phyloP scores from a whole-genome alignment of 2,113 vertebrate genomes.

The Oceanodroma tethys region DNA sequence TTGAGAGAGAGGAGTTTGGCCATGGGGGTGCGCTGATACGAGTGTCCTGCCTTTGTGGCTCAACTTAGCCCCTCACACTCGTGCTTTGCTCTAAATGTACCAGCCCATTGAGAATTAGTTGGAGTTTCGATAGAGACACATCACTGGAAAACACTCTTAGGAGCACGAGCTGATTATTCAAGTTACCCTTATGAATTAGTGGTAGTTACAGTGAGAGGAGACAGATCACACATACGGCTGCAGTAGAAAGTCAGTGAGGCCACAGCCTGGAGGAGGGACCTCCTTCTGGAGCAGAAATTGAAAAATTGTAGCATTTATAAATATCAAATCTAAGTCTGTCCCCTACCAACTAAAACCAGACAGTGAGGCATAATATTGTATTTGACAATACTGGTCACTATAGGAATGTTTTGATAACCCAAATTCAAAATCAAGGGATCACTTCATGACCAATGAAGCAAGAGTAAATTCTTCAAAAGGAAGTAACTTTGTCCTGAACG shows the following conservation, averaged over 20 bases:
- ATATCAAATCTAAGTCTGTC: not conserved
- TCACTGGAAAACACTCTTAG: not conserved
- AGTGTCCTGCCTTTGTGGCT: not conserved
- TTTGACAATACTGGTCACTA: not conserved
- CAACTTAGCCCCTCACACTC: not conserved
- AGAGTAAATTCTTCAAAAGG: not conserved
- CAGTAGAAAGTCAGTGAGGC: not conserved
- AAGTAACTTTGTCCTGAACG: not conserved
- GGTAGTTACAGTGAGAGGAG: not conserved
- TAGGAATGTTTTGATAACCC: not conserved
- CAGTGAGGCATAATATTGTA: not conserved
- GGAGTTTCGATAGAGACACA: not conserved
- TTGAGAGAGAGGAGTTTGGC: not conserved
- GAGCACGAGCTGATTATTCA: not conserved
- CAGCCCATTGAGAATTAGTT: not conserved
- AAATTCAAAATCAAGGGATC: not conserved
- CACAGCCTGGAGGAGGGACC: not conserved
- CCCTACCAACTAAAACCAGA: not conserved
- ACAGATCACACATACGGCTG: rapidly evolving
- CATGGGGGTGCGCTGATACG: not conserved
- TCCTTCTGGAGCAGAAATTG: not conserved
- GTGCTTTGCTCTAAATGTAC: not conserved
- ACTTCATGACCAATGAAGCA: not conserved
- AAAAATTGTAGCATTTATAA: not conserved
- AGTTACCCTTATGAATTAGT: not conserved